Evolutionary conservation across 2,113 vertebrate genomes (phyloP).

Genomic region (Hylia prasina): DNA sequence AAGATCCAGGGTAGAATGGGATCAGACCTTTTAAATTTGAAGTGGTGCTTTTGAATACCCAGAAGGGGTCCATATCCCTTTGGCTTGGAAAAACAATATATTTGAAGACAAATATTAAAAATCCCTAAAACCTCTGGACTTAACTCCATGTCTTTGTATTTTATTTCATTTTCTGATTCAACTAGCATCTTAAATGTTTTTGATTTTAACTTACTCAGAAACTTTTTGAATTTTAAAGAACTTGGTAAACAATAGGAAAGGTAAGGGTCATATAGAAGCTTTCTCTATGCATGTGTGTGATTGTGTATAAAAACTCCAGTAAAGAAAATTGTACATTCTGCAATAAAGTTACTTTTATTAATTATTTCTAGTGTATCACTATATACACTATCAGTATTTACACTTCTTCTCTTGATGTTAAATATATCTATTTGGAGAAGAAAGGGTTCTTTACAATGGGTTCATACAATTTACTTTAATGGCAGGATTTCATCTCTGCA

Average conservation of each 20-base stretch:
- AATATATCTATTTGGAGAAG: background rate
- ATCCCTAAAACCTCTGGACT: background rate
- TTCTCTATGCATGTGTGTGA: background rate
- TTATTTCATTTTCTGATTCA: background rate
- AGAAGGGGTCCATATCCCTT: background rate
- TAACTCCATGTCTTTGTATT: background rate
- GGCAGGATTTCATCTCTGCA: background rate
- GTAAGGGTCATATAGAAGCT: background rate
- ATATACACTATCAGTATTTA: background rate
- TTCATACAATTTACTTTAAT: background rate
- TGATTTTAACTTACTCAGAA: background rate
- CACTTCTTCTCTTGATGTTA: background rate
- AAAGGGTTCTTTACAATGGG: background rate
- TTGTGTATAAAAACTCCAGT: background rate
- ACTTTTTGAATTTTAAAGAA: background rate
- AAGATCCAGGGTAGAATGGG: background rate
- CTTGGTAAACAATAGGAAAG: background rate
- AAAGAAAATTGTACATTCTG: background rate
- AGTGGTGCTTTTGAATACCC: background rate
- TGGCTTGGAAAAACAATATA: background rate
- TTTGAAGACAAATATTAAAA: background rate
- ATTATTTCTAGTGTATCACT: background rate
- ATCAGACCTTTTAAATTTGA: background rate
- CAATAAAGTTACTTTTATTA: background rate
- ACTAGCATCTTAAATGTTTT: background rate